phyloP scores from a whole-genome alignment of 2,888 invertebrate species.

The Melanostoma scalare region DNA sequence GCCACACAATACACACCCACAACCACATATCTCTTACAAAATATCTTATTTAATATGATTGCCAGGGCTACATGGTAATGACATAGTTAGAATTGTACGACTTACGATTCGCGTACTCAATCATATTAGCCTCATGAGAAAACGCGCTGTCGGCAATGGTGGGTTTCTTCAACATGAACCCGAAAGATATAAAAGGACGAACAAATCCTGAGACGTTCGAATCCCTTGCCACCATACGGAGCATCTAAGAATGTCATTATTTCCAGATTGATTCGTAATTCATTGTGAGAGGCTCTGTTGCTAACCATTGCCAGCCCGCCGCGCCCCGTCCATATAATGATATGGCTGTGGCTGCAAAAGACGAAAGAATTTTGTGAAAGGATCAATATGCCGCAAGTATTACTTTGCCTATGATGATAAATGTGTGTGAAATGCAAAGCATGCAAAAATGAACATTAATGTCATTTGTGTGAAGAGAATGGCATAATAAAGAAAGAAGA shows the following conservation, averaged over 20 bases:
- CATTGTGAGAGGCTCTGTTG: constrained; percentile 48
- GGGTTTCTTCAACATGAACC: neutral
- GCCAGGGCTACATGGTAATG: constrained; percentile 26
- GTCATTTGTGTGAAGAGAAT: neutral
- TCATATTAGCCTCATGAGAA: constrained; percentile 57
- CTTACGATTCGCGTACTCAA: constrained; percentile 51
- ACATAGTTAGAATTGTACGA: constrained; percentile 29
- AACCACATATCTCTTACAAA: constrained; percentile 16
- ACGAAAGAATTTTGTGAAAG: constrained; percentile 7
- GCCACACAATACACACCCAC: neutral
- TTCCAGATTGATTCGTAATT: constrained; percentile 70
- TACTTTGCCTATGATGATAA: constrained; percentile 12
- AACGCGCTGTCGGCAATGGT: neutral
- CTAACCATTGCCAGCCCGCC: constrained; percentile 10
- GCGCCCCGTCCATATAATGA: neutral
- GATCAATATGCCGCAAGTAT: neutral
- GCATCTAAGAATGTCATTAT: constrained; percentile 66
- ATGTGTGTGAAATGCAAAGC: constrained; percentile 37
- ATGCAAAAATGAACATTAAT: constrained; percentile 37
- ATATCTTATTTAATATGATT: constrained; percentile 45
- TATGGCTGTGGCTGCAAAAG: too few relatives aligned
- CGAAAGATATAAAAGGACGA: neutral
- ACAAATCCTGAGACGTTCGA: constrained; percentile 62
- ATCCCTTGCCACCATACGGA: constrained; percentile 50
- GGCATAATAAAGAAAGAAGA: neutral